Conservation (phyloP, 2,113 vertebrate species). For the Pelecanoides urinatrix region DNA sequence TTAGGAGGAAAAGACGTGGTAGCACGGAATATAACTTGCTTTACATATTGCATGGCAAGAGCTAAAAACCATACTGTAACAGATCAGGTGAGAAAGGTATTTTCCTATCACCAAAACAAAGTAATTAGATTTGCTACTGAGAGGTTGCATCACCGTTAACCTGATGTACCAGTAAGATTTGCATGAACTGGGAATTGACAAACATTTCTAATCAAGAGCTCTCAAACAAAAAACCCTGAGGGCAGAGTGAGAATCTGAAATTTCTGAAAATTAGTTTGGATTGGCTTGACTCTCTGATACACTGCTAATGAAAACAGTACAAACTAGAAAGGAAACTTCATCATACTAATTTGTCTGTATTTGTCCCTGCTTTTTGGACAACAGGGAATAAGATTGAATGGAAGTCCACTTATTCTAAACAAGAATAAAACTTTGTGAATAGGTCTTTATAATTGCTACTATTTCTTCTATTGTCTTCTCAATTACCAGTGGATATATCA, state of each 20-base stretch:
- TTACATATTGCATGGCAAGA: not conserved
- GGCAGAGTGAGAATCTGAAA: not conserved
- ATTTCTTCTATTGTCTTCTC: not conserved
- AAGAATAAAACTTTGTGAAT: not conserved
- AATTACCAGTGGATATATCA: not conserved
- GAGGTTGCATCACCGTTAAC: not conserved
- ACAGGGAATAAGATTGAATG: not conserved
- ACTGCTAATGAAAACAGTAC: not conserved
- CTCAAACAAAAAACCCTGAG: not conserved
- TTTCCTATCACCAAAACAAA: not conserved
- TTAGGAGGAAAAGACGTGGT: not conserved
- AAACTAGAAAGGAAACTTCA: not conserved
- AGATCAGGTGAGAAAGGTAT: not conserved
- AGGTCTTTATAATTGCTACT: not conserved
- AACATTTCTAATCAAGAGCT: not conserved
- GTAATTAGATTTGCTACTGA: not conserved
- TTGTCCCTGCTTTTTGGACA: not conserved
- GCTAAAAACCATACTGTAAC: not conserved
- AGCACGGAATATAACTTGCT: fast-evolving
- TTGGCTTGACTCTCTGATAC: not conserved
- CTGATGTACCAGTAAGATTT: not conserved
- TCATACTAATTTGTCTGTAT: not conserved
- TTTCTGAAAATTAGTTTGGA: not conserved
- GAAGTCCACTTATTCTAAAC: not conserved
- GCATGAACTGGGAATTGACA: not conserved